Conservation (phyloP, 1,140 invertebrate species). For the Aculops lycopersici region DNA sequence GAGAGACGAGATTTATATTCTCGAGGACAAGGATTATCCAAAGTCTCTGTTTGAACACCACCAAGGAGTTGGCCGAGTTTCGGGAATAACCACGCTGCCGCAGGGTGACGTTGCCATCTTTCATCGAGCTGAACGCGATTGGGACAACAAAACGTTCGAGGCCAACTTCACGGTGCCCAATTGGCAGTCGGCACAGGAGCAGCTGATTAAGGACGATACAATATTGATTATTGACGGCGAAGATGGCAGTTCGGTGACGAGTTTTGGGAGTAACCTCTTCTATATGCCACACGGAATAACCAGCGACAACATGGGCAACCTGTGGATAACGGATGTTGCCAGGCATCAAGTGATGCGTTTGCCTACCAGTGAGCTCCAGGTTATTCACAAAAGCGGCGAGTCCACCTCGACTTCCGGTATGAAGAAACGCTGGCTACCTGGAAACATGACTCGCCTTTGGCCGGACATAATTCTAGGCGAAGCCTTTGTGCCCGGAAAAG, state of each 20-base stretch:
- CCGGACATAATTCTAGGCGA: conserved; percentile 18
- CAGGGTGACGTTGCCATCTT: too few relatives aligned
- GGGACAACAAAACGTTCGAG: too few relatives aligned
- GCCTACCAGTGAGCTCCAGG: conserved; percentile 9
- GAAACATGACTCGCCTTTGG: conserved; percentile 25
- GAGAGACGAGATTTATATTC: too few relatives aligned
- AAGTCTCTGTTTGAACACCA: too few relatives aligned
- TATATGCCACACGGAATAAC: conserved; percentile 74
- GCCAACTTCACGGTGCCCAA: too few relatives aligned
- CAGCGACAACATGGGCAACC: conserved; percentile 41
- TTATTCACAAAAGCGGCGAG: conserved; percentile 2
- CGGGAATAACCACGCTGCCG: too few relatives aligned
- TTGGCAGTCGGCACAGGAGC: too few relatives aligned
- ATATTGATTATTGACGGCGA: conserved; percentile 34
- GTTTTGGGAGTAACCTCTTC: conserved; percentile 54
- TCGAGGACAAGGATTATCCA: too few relatives aligned
- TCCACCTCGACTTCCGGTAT: conserved; percentile 14
- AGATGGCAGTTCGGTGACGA: conserved; percentile 30
- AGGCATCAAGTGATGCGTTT: conserved; percentile 41
- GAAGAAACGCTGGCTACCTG: conserved; percentile 37
- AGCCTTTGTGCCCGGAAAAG: conserved; percentile 40
- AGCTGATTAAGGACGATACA: conserved; percentile 37
- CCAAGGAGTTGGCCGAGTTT: too few relatives aligned
- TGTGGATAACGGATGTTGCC: conserved; percentile 53
- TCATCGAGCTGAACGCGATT: too few relatives aligned